Evolutionary conservation across 2,888 invertebrate species (phyloP).

Genomic region (Eremobia ochroleuca): DNA sequence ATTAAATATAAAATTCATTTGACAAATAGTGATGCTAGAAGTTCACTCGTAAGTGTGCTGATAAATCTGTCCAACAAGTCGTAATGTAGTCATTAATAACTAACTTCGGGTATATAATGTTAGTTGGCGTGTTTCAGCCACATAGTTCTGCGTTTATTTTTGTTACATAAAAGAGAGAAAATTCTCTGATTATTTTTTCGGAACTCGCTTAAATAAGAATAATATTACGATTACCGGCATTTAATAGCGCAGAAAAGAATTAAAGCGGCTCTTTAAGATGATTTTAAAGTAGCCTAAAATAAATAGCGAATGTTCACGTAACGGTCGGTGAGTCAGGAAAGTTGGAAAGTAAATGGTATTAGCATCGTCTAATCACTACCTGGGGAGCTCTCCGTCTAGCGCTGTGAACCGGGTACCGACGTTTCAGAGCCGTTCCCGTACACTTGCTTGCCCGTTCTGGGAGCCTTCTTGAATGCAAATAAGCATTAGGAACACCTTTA

Average conservation of each 20-base stretch:
- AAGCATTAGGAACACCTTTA: conserved; percentile 89
- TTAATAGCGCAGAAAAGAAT: conserved; percentile 65
- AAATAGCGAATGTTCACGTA: conserved; percentile 86
- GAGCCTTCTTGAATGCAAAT: conserved; percentile 90
- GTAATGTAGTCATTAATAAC: conserved; percentile 57
- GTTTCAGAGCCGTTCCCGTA: conserved; percentile 82
- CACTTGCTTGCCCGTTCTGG: conserved; percentile 86
- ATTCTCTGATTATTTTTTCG: conserved; percentile 19
- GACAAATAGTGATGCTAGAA: conserved; percentile 49
- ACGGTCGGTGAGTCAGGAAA: conserved; percentile 88
- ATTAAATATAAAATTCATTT: conserved; percentile 56
- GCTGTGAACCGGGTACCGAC: conserved; percentile 78
- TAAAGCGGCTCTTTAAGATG: conserved; percentile 80
- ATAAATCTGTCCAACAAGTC: conserved; percentile 63
- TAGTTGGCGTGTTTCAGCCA: conserved; percentile 43
- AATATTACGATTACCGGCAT: conserved; percentile 64
- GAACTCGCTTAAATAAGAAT: conserved; percentile 62
- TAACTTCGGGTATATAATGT: conserved; percentile 56
- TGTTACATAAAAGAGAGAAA: conserved; percentile 27
- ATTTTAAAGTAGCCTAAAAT: conserved; percentile 86
- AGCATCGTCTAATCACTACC: conserved; percentile 90
- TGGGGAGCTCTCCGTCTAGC: conserved; percentile 87
- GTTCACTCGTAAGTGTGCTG: conserved; percentile 53
- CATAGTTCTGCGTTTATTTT: conserved; percentile 44
- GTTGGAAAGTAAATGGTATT: conserved; percentile 90